phyloP scores from a whole-genome alignment of 2,797 vertebrate species.

The Lepilemur septentrionalis region DNA sequence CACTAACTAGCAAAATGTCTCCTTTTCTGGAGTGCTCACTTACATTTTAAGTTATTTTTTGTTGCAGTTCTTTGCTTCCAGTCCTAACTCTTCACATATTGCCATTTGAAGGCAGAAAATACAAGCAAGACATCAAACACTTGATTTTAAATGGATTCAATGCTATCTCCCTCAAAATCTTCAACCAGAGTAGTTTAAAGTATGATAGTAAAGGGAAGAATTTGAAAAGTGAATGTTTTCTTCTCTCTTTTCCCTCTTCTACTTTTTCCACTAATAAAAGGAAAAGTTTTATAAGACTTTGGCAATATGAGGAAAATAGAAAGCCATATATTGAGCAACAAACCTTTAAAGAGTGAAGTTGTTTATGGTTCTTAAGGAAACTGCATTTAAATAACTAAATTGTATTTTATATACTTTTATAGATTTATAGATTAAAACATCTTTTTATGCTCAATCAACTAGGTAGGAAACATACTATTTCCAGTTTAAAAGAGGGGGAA shows the following conservation, averaged over 20 bases:
- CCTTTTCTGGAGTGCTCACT: not conserved
- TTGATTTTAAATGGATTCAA: slow-evolving; percentile 22
- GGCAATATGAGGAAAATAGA: not conserved
- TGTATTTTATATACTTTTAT: not conserved
- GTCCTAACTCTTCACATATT: slow-evolving; percentile 15
- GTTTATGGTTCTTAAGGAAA: not conserved
- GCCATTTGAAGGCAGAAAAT: not conserved
- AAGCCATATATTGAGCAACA: not conserved
- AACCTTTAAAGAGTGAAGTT: not conserved
- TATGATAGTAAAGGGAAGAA: not conserved
- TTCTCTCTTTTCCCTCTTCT: not conserved
- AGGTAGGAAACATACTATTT: not conserved
- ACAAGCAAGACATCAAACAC: not conserved
- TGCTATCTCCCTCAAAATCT: not conserved
- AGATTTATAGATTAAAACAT: slow-evolving; percentile 14
- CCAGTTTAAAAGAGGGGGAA: not conserved
- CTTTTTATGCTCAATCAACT: not conserved
- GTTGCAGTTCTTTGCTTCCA: not conserved
- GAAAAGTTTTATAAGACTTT: not conserved
- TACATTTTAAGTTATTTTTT: not conserved
- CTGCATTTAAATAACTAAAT: slow-evolving; percentile 28
- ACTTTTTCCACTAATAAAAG: not conserved
- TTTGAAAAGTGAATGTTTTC: not conserved
- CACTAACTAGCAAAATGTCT: not conserved
- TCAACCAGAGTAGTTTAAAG: not conserved